Evolutionary conservation across 2,797 vertebrate genomes (phyloP).

Genomic region (Buphagus erythrorhynchus): DNA sequence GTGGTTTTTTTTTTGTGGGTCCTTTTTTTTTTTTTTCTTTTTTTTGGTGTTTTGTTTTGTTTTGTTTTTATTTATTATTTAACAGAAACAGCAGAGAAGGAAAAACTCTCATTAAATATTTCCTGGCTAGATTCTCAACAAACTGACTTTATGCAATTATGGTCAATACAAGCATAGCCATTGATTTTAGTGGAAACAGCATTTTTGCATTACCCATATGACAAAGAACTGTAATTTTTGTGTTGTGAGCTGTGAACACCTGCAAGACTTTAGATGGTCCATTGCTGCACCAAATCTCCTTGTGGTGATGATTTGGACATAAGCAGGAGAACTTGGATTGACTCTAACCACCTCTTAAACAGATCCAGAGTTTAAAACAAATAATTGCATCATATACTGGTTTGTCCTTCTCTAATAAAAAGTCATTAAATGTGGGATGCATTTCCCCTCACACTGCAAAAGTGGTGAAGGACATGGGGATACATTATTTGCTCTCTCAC

Average conservation of each 20-base stretch:
- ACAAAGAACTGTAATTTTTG: neutral
- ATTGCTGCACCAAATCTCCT: neutral
- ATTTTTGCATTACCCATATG: neutral
- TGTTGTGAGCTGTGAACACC: neutral
- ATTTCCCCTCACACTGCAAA: neutral
- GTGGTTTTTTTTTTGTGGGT: no score
- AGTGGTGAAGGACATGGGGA: neutral
- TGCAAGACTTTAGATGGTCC: neutral
- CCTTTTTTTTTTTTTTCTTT: neutral
- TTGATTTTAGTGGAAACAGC: neutral
- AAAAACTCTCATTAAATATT: neutral
- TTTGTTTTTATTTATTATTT: neutral
- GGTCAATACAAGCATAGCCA: neutral
- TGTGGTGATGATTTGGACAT: neutral
- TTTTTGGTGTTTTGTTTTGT: neutral
- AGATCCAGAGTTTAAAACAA: neutral
- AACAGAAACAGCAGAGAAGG: neutral
- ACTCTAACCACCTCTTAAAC: neutral
- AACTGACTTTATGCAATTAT: neutral
- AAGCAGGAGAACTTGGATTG: neutral
- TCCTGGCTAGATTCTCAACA: neutral
- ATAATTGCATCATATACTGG: neutral
- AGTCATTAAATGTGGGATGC: neutral
- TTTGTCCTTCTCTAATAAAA: neutral
- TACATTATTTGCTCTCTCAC: neutral